A percentile compares a stretch with the other conserved stretches of the same genome.
phyloP scores from a whole-genome alignment of 2,113 vertebrate genomes.

The Odocoileus virginianus region DNA sequence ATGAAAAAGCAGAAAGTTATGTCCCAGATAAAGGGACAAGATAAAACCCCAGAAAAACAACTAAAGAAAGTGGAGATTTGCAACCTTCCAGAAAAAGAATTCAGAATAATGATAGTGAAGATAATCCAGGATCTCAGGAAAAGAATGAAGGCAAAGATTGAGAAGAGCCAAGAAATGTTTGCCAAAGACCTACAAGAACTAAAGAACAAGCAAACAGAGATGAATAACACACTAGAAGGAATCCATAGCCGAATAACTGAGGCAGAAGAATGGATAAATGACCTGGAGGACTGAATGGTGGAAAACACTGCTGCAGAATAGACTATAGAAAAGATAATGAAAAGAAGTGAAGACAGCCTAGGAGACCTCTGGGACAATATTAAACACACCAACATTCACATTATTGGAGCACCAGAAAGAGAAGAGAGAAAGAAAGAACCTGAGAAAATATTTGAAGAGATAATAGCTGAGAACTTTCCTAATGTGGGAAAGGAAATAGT shows the following conservation, averaged over 20 bases:
- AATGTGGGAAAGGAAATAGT: too few relatives aligned
- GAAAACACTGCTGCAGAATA: not conserved
- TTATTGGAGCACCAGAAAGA: too few relatives aligned
- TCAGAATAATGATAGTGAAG: not conserved
- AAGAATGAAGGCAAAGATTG: not conserved
- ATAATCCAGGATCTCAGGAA: not conserved
- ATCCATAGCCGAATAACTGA: not conserved
- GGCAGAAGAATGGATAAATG: not conserved
- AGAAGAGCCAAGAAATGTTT: not conserved
- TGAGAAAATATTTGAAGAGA: too few relatives aligned
- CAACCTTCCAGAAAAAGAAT: not conserved
- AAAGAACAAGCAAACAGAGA: not conserved
- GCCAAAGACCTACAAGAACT: not conserved
- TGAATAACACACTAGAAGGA: not conserved
- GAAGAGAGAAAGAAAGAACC: too few relatives aligned
- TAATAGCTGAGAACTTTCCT: too few relatives aligned
- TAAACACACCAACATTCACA: not conserved
- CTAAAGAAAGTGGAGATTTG: not conserved
- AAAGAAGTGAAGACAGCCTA: not conserved
- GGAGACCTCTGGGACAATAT: not conserved
- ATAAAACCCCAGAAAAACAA: not conserved
- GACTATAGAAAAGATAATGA: not conserved
- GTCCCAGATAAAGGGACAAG: not conserved
- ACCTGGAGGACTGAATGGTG: not conserved
- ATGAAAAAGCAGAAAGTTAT: not conserved